phyloP scores from a whole-genome alignment of 2,113 vertebrate species.

The Microtus pennsylvanicus region DNA sequence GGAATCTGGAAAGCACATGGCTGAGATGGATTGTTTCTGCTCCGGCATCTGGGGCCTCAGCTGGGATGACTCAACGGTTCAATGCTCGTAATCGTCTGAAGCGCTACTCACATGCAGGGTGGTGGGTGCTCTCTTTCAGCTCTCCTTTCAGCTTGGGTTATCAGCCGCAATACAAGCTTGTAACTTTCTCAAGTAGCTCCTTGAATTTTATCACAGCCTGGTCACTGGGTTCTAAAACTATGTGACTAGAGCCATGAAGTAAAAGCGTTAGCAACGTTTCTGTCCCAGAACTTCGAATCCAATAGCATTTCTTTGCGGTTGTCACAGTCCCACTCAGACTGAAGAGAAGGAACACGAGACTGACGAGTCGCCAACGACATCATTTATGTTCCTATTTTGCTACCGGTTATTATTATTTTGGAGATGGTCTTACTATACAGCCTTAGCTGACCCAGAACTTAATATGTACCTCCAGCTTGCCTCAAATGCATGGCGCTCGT shows the following conservation, averaged over 20 bases:
- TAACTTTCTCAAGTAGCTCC: not conserved
- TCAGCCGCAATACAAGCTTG: not conserved
- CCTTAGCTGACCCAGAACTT: not conserved
- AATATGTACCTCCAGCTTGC: not conserved
- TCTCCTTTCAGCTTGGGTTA: not conserved
- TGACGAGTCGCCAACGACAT: not conserved
- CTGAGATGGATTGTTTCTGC: not conserved
- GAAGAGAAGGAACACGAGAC: not conserved
- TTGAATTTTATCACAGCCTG: slow-evolving; percentile 6
- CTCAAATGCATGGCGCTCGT: not conserved
- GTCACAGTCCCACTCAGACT: not conserved
- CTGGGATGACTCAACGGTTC: not conserved
- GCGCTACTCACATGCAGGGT: not conserved
- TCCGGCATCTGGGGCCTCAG: not conserved
- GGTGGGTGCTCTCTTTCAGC: not conserved
- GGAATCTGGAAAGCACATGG: slow-evolving; percentile 4
- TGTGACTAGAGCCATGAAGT: not conserved
- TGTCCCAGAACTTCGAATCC: not conserved
- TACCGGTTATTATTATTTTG: not conserved
- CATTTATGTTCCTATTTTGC: not conserved
- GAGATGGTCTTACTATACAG: not conserved
- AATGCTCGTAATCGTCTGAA: not conserved
- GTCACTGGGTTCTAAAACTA: not conserved
- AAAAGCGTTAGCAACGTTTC: not conserved
- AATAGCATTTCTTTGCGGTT: not conserved